phyloP scores from a whole-genome alignment of 2,888 invertebrate genomes.

The Axea sp. region DNA sequence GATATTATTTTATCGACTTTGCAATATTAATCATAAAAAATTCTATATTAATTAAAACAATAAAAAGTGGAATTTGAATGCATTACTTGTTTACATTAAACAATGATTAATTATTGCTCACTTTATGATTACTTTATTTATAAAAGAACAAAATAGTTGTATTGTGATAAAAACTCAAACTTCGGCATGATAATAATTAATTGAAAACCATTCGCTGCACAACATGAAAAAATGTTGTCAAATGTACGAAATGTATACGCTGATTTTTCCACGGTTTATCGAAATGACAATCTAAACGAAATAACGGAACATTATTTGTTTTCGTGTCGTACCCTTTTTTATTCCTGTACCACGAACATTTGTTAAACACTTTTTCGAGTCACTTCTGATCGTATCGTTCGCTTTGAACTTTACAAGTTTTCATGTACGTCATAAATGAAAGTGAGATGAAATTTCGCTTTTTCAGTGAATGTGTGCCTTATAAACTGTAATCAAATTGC shows the following conservation, averaged over 20 bases:
- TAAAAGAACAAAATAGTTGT: too few relatives aligned
- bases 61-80: too few relatives aligned
- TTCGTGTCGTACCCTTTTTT: conserved; percentile 29
- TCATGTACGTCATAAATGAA: conserved; percentile 58
- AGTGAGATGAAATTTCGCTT: conserved; percentile 58
- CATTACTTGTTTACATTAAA: too few relatives aligned
- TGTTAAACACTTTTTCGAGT: conserved; percentile 49
- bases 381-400: conserved; percentile 43
- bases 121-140: not conserved
- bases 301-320: conserved; percentile 30
- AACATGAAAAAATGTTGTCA: too few relatives aligned
- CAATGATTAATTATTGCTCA: too few relatives aligned
- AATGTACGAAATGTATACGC: too few relatives aligned
- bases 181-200: too few relatives aligned
- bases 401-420: conserved; percentile 56
- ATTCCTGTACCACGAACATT: conserved; percentile 25
- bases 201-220: too few relatives aligned
- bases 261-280: conserved; percentile 10
- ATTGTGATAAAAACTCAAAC: too few relatives aligned
- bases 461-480: conserved; percentile 51
- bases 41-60: too few relatives aligned
- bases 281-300: conserved; percentile 8
- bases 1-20: too few relatives aligned
- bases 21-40: too few relatives aligned
- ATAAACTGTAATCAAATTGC: conserved; percentile 55